Base-by-base conservation (phyloP, 2,888 invertebrate species). In the Thereva nobilitata region DNA sequence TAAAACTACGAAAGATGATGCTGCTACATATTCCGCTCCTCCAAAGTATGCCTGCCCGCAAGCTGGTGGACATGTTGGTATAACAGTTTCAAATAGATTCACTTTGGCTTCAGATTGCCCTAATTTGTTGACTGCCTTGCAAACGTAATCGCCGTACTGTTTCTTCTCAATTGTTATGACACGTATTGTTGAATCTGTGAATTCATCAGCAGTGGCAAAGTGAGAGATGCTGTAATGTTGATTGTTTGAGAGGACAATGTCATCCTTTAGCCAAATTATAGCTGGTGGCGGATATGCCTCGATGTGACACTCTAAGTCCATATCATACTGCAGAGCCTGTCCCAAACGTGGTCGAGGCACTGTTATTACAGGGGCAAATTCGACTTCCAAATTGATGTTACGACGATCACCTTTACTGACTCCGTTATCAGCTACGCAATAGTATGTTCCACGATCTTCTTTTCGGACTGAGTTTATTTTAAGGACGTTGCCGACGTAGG, bases 231-330 rank as follows among this genome's bases (percentile, higher is more conserved):
- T 90, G 78, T 93, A 93, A 82, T 95, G 95, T 76, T 95, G 95
- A 79, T 95, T 95, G 76, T 94, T 94, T 0, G 92, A 89, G 3
- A 95, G 79, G 68, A 89, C 88, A 0, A 89, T 83, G 54, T 89
- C 90, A 63, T 93, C 93, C 78, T 95, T 95, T 4, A 92, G 83
- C 97, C 97, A 97, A 0, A 88, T 86, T 71, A 97, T 93, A 1
- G 92, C 93, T 0, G 97, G 96, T 3, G 93, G 93, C 0, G 97
- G 97, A 80, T 95, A 95, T 0, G 96, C 96, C 77, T 94, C 94
- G 9, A 95, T 91, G 79, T 95, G 95, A 75, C 97, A 97, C 76
- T 96, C 95, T 70, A 97, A 79, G 75, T 95, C 93, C 90, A 95
- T 95, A 74, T 96, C 94, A 76, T 94, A 95, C 77, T 95, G 95